These are phyloP conservation scores for Diarsia brunnea DNA, from an alignment of 2,888 invertebrate species.

Conservation along the genomic window DNA sequence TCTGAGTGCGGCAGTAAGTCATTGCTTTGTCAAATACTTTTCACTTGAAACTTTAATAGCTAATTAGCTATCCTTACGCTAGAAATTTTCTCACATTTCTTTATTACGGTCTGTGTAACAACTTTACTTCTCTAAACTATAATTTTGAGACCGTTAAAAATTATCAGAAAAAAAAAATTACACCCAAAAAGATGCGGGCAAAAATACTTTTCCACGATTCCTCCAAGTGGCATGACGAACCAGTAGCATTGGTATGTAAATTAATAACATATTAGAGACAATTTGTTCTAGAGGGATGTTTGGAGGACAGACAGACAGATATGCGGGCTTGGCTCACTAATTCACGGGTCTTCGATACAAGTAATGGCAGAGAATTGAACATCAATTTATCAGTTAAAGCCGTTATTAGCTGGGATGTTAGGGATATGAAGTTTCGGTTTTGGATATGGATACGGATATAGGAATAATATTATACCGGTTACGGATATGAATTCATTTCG, in stretches of 20 bases:
- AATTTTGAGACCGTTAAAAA: constrained; percentile 21
- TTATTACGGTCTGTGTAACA: not conserved
- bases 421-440: too few species aligned
- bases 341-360: constrained; percentile 81
- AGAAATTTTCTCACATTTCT: not conserved
- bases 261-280: constrained; percentile 76
- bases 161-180: constrained; percentile 19
- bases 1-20: too few species aligned
- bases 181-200: constrained; percentile 58
- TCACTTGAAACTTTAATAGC: too few species aligned
- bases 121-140: not conserved
- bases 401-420: constrained; percentile 15
- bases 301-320: constrained; percentile 73
- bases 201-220: constrained; percentile 47
- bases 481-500: too few species aligned
- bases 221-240: constrained; percentile 53
- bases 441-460: too few species aligned
- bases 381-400: constrained; percentile 85
- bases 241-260: constrained; percentile 78
- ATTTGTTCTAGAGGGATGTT: constrained; percentile 84
- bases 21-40: too few species aligned
- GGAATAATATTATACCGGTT: too few species aligned
- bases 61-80: too few species aligned
- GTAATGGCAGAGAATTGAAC: constrained; percentile 85
- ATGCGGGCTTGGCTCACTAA: constrained; percentile 83